A percentile compares a stretch with the other conserved stretches of the same genome.
Conservation (phyloP, 2,113 vertebrate genomes). For the Axis porcinus region DNA sequence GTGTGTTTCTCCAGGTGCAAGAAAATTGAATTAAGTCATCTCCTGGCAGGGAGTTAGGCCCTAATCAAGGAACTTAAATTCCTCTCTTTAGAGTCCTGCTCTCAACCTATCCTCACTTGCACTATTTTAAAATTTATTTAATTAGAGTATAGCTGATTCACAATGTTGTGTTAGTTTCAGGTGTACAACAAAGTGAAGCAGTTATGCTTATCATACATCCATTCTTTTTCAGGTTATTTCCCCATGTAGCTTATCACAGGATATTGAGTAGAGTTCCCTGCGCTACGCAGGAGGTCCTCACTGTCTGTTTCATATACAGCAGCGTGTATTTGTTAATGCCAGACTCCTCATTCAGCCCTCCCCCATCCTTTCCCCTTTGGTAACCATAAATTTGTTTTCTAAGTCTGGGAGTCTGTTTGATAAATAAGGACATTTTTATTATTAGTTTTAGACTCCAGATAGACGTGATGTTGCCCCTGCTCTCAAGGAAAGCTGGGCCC, state of each 20-base stretch:
- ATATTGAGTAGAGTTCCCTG: background rate
- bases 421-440: background rate
- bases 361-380: background rate
- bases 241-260: background rate
- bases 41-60: background rate
- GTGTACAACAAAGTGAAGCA: background rate
- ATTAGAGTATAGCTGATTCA: background rate
- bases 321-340: background rate
- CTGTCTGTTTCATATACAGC: too few species aligned
- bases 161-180: too few species aligned
- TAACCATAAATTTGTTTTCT: background rate
- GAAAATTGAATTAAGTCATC: background rate
- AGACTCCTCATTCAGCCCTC: background rate
- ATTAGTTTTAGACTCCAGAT: background rate
- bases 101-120: background rate
- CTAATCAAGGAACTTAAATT: background rate
- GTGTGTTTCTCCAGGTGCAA: background rate
- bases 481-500: background rate
- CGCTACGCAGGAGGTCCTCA: accelerated
- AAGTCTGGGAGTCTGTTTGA: background rate
- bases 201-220: background rate
- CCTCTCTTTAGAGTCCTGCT: background rate
- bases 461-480: background rate
- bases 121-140: background rate
- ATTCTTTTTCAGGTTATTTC: background rate